A percentile compares a stretch with the other conserved stretches of the same genome.
Evolutionary conservation across 1,140 invertebrate genomes (phyloP).

Genomic region (Phenacoccus solenopsis): DNA sequence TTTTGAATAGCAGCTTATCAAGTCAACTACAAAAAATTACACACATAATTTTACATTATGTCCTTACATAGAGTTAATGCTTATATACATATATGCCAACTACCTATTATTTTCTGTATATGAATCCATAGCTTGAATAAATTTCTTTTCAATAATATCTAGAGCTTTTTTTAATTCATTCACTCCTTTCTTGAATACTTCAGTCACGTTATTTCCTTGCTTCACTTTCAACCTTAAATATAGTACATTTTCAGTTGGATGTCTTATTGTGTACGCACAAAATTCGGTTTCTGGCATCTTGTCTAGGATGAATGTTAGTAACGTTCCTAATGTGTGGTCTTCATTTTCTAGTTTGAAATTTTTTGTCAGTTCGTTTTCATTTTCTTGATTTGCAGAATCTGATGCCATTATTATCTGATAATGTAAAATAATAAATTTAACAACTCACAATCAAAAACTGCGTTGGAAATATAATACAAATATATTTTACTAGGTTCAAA

Average conservation of each 20-base stretch:
- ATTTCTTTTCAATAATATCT: slow-evolving; percentile 19
- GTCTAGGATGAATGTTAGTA: slow-evolving; percentile 20
- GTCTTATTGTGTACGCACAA: slow-evolving; percentile 21
- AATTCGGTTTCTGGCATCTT: slow-evolving; percentile 22
- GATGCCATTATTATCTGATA: too few relatives aligned
- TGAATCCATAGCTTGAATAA: slow-evolving; percentile 10
- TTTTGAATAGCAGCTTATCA: too few relatives aligned
- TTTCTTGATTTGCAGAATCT: too few relatives aligned
- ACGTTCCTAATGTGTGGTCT: slow-evolving; percentile 21
- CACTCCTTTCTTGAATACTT: slow-evolving; percentile 21
- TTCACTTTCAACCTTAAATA: slow-evolving; percentile 22
- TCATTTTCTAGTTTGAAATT: slow-evolving; percentile 23
- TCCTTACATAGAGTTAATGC: too few relatives aligned
- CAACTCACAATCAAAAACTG: too few relatives aligned
- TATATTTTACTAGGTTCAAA: too few relatives aligned
- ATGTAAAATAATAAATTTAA: too few relatives aligned
- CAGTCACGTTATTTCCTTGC: slow-evolving; percentile 16
- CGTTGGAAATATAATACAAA: too few relatives aligned
- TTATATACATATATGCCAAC: too few relatives aligned
- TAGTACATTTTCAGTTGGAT: slow-evolving; percentile 22
- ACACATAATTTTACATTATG: too few relatives aligned
- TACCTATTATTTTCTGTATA: neutral
- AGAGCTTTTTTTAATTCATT: slow-evolving; percentile 20
- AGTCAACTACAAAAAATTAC: too few relatives aligned
- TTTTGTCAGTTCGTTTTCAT: neutral